phyloP scores from a whole-genome alignment of 2,888 invertebrate species.

The Chrysomela aeneicollis region DNA sequence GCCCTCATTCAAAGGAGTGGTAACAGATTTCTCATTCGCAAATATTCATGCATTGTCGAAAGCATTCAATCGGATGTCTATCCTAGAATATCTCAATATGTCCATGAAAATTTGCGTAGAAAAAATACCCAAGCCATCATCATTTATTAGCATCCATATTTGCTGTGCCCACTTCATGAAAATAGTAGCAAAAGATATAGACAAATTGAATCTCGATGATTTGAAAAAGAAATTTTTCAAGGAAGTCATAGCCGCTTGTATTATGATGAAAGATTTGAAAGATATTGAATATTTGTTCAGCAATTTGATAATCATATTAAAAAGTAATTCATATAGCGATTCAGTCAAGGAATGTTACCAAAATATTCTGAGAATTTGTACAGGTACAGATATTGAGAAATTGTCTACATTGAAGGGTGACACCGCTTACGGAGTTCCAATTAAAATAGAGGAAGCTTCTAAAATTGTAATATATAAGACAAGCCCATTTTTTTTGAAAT shows the following conservation, averaged over 20 bases:
- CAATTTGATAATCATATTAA: neutral
- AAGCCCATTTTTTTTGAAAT: slow-evolving; percentile 2
- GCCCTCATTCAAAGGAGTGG: neutral
- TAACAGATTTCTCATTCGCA: neutral
- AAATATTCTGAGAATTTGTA: neutral
- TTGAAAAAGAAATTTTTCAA: too few species aligned
- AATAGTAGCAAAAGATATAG: slow-evolving; percentile 14
- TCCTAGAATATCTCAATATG: neutral
- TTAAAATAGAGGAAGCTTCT: neutral
- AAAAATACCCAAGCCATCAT: neutral
- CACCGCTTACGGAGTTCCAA: neutral
- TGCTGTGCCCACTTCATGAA: slow-evolving; percentile 17
- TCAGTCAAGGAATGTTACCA: neutral
- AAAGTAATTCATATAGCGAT: neutral
- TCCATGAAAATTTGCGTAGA: neutral
- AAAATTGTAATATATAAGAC: neutral
- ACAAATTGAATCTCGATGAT: neutral
- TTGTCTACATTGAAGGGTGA: neutral
- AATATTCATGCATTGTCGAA: neutral
- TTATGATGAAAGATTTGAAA: slow-evolving; percentile 12
- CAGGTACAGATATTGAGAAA: neutral
- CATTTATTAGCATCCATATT: neutral
- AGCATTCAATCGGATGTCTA: neutral
- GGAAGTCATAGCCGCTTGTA: slow-evolving; percentile 11
- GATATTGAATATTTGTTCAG: neutral